Conservation (phyloP, 2,113 vertebrate genomes). For the Erinaceus europaeus region DNA sequence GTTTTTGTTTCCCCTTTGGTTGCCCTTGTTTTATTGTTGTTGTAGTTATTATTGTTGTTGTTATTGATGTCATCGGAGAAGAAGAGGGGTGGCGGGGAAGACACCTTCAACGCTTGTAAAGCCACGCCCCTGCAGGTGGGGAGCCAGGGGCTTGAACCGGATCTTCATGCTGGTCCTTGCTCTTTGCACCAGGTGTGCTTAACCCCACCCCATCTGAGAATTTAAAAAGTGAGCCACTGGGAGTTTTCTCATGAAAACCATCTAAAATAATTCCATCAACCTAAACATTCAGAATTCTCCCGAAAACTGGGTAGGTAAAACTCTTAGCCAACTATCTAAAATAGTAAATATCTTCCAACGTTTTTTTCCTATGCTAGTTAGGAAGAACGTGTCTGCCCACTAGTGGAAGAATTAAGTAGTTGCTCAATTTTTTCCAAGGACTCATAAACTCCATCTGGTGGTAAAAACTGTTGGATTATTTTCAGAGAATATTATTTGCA, state of each 20-base stretch:
- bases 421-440: neutral
- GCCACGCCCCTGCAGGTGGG: too few relatives aligned
- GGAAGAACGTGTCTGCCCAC: conserved; percentile 9
- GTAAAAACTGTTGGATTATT: neutral
- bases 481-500: neutral
- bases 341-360: neutral
- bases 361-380: neutral
- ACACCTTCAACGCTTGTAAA: too few relatives aligned
- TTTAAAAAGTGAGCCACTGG: too few relatives aligned
- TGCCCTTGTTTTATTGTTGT: too few relatives aligned
- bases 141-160: too few relatives aligned
- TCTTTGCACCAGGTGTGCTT: too few relatives aligned
- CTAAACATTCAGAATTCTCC: neutral
- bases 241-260: neutral
- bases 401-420: conserved; percentile 12
- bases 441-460: conserved; percentile 44
- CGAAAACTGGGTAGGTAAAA: neutral
- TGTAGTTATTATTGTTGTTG: too few relatives aligned
- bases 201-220: too few relatives aligned
- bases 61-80: too few relatives aligned
- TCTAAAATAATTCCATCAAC: neutral
- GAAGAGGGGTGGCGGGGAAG: too few relatives aligned
- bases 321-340: neutral
- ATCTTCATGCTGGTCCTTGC: too few relatives aligned
- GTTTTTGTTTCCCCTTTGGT: too few relatives aligned